A percentile compares a stretch with the other conserved stretches of the same genome.
These are phyloP conservation scores for Pogonus chalceus DNA, from an alignment of 1,140 invertebrate genomes.

Conservation along the genomic window DNA sequence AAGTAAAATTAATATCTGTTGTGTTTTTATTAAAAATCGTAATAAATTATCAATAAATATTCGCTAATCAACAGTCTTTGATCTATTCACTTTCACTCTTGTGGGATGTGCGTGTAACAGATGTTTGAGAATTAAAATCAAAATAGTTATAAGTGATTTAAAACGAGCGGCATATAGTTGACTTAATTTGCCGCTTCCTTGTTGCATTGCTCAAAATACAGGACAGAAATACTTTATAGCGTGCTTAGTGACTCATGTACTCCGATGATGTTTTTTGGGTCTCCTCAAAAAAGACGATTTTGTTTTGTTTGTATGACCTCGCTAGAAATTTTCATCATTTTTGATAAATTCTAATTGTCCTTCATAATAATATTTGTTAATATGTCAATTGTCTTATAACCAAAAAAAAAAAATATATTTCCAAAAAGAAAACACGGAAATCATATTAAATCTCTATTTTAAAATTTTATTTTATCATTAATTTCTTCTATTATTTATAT, in stretches of 20 bases:
- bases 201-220: background rate
- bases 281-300: constrained; percentile 4
- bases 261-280: constrained; percentile 1
- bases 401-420: too few species aligned
- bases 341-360: too few species aligned
- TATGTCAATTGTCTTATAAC: too few species aligned
- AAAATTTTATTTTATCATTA: too few species aligned
- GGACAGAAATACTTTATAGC: constrained; percentile 6
- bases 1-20: too few species aligned
- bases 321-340: constrained; percentile 5
- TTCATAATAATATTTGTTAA: too few species aligned
- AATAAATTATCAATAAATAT: too few species aligned
- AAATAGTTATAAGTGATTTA: background rate
- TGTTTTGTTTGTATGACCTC: constrained; percentile 6
- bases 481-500: too few species aligned
- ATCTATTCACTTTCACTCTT: background rate
- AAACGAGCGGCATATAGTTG: background rate
- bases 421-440: too few species aligned
- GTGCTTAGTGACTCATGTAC: constrained; percentile 1
- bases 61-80: background rate
- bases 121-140: constrained; percentile 1
- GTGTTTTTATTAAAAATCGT: too few species aligned
- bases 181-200: constrained; percentile 2
- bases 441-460: too few species aligned
- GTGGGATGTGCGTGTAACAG: background rate